A percentile compares a stretch with the other conserved stretches of the same genome.
Conservation (phyloP, 2,888 invertebrate genomes). For the Limnephilus auricula region DNA sequence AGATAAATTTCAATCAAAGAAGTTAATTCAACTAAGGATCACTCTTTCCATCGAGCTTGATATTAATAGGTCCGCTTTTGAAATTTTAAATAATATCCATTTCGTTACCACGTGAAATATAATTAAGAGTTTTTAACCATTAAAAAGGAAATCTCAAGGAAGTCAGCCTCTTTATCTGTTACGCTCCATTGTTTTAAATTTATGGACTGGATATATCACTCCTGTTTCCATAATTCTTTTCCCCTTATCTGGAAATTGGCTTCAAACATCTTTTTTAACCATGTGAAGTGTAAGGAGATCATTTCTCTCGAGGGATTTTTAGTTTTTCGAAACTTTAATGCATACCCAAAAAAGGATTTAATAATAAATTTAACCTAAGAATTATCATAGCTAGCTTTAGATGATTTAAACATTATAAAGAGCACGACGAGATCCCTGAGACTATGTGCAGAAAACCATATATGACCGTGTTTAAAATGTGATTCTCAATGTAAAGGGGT, state of each 20-base stretch:
- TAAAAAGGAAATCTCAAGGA: slow-evolving; percentile 45
- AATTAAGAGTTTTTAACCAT: slow-evolving; percentile 50
- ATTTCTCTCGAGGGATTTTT: neutral
- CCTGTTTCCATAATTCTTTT: slow-evolving; percentile 63
- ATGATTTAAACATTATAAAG: too few relatives aligned
- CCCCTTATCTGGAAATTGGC: slow-evolving; percentile 55
- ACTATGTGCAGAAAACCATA: too few relatives aligned
- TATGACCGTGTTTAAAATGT: too few relatives aligned
- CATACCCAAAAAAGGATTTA: neutral
- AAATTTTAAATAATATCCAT: slow-evolving; percentile 42
- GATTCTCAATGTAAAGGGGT: too few relatives aligned
- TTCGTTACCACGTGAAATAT: slow-evolving; percentile 43
- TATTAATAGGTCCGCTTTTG: neutral
- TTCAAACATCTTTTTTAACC: slow-evolving; percentile 56
- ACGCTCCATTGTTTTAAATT: slow-evolving; percentile 64
- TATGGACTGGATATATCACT: slow-evolving; percentile 61
- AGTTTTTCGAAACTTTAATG: neutral
- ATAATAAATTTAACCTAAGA: neutral
- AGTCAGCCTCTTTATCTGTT: slow-evolving; percentile 58
- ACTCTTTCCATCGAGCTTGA: slow-evolving; percentile 7
- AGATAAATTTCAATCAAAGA: slow-evolving; percentile 15
- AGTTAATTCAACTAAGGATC: slow-evolving; percentile 16
- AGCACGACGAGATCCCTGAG: too few relatives aligned
- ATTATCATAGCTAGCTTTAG: neutral
- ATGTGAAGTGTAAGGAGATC: slow-evolving; percentile 35